Conservation (phyloP, 2,797 vertebrate species). For the Carapus acus region DNA sequence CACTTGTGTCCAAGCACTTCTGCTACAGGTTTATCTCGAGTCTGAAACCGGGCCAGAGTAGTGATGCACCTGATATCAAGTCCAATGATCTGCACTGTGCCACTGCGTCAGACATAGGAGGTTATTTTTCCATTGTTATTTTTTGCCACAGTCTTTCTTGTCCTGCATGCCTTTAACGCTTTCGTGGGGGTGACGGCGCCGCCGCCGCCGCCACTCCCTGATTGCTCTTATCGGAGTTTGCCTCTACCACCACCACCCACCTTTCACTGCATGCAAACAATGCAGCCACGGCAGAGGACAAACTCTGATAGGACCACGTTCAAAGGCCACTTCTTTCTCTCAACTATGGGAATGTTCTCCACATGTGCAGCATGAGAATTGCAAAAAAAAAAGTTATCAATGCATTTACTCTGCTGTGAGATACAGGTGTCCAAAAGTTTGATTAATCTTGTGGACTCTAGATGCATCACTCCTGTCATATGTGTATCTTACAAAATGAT, state of each 20-base stretch:
- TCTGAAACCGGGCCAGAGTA: conserved; percentile 30
- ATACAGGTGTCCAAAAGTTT: too few relatives aligned
- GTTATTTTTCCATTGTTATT: too few relatives aligned
- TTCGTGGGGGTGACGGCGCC: too few relatives aligned
- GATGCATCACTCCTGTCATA: too few relatives aligned
- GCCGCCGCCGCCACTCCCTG: conserved; percentile 58
- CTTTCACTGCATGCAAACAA: conserved; percentile 64
- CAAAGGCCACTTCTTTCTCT: conserved; percentile 75
- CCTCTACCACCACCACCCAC: conserved; percentile 61
- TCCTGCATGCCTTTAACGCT: conserved; percentile 26
- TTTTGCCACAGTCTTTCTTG: conserved; percentile 3
- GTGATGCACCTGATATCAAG: conserved; percentile 25
- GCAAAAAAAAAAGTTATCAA: neutral
- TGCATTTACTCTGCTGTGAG: neutral
- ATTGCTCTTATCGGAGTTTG: conserved; percentile 54
- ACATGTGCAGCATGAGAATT: conserved; percentile 2
- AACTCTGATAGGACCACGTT: conserved; percentile 65
- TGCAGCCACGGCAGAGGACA: conserved; percentile 29
- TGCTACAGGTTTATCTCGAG: conserved; percentile 26
- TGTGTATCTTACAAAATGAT: too few relatives aligned
- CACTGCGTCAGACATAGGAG: too few relatives aligned
- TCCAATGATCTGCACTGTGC: conserved; percentile 14
- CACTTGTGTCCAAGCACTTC: conserved; percentile 19
- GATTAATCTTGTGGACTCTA: too few relatives aligned
- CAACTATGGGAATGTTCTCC: conserved; percentile 33